Base-by-base conservation (phyloP, 2,113 vertebrate genomes). In the Anarrhichthys ocellatus region DNA sequence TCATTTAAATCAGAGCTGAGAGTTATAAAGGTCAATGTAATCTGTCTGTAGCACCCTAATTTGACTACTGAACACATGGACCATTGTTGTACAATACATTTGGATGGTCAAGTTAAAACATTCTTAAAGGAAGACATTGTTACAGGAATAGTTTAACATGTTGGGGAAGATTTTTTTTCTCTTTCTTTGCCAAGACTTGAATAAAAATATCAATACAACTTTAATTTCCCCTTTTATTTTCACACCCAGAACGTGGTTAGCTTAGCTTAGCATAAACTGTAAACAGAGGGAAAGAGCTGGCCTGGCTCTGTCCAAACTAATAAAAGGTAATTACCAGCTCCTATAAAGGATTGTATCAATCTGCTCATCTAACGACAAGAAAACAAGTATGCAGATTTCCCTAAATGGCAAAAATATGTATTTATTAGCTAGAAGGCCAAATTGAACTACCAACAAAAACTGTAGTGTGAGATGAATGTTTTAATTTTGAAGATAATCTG, bases 231-330 rank as follows among this genome's bases (percentile, higher is more conserved):
- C 5, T 40, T 56, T 22, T 63, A 63, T 63, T 36, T 36, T 11
- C 18, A 32, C 13, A 48, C 40, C 38, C 38, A 63, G 10, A 14
- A 9, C 10, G 1, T 8, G n/a, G 9, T 79, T 15, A 40, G 17
- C 17, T 22, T 32, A 54, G 24, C 36, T 52, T 5, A 32, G 14
- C 42, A 48, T 59, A 24, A 17, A 9, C 11, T 9, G 20, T 5
- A 46, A 76, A 18, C 9, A 46, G 2, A 36, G 40, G 9, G 44
- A 40, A 29, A 40, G 0, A 9, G 9, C 1, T 52, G 0, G 34
- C 10, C 62, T 80, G 70, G 9, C 36, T 65, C 27, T 44, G 15
- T 46, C 2, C 29, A 50, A 52, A 67, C 22, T 22, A 81, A 50
- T 40, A n/a, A n/a, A 61, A 38, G 5, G 4, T 46, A 1, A 1